Conservation (phyloP, 2,888 invertebrate genomes). For the Hololepta plana region DNA sequence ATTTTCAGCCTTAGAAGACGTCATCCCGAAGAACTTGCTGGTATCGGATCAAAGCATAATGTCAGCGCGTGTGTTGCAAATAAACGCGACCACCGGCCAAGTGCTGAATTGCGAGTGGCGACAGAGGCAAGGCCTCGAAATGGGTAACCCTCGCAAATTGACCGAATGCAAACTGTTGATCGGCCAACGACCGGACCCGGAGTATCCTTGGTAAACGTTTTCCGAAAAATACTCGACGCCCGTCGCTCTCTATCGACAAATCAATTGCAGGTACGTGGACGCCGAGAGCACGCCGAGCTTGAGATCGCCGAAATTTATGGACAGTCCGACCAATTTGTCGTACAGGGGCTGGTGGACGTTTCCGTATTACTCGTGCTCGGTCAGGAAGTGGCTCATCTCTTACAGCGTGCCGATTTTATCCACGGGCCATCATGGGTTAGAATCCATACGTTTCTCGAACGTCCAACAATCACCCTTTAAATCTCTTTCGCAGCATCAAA, state of each 20-base stretch:
- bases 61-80: slow-evolving; percentile 38
- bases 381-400: slow-evolving; percentile 65
- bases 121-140: slow-evolving; percentile 35
- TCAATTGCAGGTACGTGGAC: slow-evolving; percentile 37
- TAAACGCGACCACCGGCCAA: slow-evolving; percentile 40
- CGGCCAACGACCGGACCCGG: slow-evolving; percentile 45
- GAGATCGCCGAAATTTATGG: slow-evolving; percentile 51
- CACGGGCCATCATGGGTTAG: slow-evolving; percentile 31
- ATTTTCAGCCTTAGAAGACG: slow-evolving; percentile 47
- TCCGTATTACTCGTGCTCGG: slow-evolving; percentile 72
- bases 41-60: slow-evolving; percentile 38
- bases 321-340: slow-evolving; percentile 40
- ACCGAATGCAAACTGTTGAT: slow-evolving; percentile 26
- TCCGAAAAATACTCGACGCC: neutral
- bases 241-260: no score
- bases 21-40: slow-evolving; percentile 53
- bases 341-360: slow-evolving; percentile 73
- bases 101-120: slow-evolving; percentile 41
- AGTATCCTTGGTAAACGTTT: slow-evolving; percentile 47
- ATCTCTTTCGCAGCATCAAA: slow-evolving; percentile 28
- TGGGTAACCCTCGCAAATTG: slow-evolving; percentile 32
- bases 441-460: neutral
- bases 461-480: neutral
- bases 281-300: slow-evolving; percentile 39
- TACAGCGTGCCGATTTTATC: slow-evolving; percentile 56